phyloP scores from a whole-genome alignment of 2,888 invertebrate species.

The Syrista parreyssii region DNA sequence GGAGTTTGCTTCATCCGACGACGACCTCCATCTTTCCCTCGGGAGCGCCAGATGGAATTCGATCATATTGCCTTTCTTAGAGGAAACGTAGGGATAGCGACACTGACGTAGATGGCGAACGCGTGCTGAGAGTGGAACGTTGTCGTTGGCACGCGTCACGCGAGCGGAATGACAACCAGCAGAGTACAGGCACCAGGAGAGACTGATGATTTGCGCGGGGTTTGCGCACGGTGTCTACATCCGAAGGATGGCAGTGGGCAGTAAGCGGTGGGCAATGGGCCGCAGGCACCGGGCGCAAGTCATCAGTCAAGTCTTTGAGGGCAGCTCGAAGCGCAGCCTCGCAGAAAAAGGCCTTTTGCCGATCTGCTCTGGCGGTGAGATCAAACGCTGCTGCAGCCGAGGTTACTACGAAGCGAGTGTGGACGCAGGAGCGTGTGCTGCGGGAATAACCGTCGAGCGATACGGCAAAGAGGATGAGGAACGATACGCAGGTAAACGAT shows the following conservation, averaged over 20 bases:
- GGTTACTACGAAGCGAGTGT: not conserved
- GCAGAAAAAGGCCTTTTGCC: constrained; percentile 55
- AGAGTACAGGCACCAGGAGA: not conserved
- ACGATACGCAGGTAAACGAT: not conserved
- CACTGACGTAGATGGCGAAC: constrained; percentile 33
- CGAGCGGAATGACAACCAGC: constrained; percentile 37
- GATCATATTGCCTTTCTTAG: not conserved
- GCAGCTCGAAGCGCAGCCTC: constrained; percentile 38
- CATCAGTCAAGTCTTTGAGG: constrained; percentile 60
- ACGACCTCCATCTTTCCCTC: not conserved
- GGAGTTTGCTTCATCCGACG: not conserved
- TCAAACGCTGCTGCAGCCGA: constrained; percentile 42
- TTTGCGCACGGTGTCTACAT: not conserved
- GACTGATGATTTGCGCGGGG: not conserved
- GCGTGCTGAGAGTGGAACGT: constrained; percentile 37
- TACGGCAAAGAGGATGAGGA: constrained; percentile 3
- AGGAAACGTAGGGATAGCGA: not conserved
- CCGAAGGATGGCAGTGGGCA: not conserved
- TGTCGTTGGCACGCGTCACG: constrained; percentile 52
- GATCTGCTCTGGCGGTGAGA: constrained; percentile 56
- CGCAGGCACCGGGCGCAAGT: constrained; percentile 39
- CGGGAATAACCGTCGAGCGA: not conserved
- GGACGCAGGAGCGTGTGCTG: not conserved
- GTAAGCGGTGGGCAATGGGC: not conserved
- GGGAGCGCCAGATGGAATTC: not conserved